Conservation (phyloP, 2,888 invertebrate genomes). For the Elmis aenea region DNA sequence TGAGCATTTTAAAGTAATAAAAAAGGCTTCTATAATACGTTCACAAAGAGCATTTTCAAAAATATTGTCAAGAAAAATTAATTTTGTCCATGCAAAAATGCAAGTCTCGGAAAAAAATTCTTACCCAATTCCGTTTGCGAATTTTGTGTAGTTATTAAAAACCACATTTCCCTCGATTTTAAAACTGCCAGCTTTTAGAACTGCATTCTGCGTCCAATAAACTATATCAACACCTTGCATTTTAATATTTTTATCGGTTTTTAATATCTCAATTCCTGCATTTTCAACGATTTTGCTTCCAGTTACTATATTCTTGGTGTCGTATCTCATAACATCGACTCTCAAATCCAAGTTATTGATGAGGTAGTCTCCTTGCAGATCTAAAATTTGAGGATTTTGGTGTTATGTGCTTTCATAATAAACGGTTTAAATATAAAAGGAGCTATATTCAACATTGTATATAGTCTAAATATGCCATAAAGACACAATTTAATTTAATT, state of each 20-base stretch:
- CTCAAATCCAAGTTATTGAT: constrained; percentile 52
- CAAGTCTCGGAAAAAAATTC: constrained; percentile 31
- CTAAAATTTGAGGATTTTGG: constrained; percentile 26
- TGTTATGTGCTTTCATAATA: too few relatives aligned
- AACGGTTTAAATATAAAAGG: too few relatives aligned
- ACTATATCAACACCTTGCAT: constrained; percentile 48
- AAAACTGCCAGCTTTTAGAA: constrained; percentile 41
- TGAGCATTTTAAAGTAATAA: too few relatives aligned
- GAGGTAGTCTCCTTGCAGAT: constrained; percentile 33
- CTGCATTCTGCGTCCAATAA: constrained; percentile 47
- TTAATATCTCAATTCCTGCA: constrained; percentile 42
- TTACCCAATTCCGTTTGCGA: constrained; percentile 44
- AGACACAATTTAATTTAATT: too few relatives aligned
- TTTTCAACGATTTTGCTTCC: constrained; percentile 44
- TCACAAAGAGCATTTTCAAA: too few relatives aligned
- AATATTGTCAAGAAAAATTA: too few relatives aligned
- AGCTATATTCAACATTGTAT: too few relatives aligned
- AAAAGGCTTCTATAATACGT: too few relatives aligned
- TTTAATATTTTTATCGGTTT: constrained; percentile 30
- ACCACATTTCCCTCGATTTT: constrained; percentile 47
- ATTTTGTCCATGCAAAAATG: constrained; percentile 30
- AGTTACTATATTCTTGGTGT: constrained; percentile 44
- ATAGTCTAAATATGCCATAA: too few relatives aligned
- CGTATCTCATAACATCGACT: constrained; percentile 50
- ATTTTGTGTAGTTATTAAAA: constrained; percentile 42